Evolutionary conservation across 2,113 vertebrate genomes (phyloP), one percentile per base, ranked within the genome.

Genomic region (Orycteropus afer): DNA sequence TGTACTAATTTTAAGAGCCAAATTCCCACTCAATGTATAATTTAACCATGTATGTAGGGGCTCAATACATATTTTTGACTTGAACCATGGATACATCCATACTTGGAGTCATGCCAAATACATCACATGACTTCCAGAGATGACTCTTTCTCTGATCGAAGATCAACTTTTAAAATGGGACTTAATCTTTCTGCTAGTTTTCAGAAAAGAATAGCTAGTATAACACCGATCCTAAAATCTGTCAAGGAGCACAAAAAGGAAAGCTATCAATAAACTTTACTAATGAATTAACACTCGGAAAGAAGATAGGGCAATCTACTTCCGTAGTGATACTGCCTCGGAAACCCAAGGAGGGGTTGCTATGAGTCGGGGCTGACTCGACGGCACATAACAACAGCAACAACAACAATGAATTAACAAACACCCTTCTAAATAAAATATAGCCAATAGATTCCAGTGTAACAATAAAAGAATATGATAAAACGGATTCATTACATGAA

Each of bases 1-100:
- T 9, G 51, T 76, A 49, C 15, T 59, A 80, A 76, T 92, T 93
- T 97, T 85, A 85, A 88, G 42, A 77, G 61, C 15, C 29, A 90
- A 51, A 78, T 83, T 91, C 32, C 18, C 9, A 45, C 20, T 71
- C 65, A 73, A 73, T 42, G 51, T 13, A 25, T 23, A 79, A 53
- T 90, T 94, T 94, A 3, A 34, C 11, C 32, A 59, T 27, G 29
- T 74, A 61, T 22, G 12, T 80, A 87, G 12, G 42, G 83, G 29
- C 57, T 89, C 18, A 82, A 42, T 78, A 84, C 10, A 61, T 61
- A 83, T 85, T 93, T 89, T 59, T 73, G 2, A 88, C 84, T 71
- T 71, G 49, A 96, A 65, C 47, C 57, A 23, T 65, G 53, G 2
- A 23, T 29, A 49, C 81, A 45, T 93, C 22, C n/a, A 57, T 78